Base-by-base conservation (phyloP, 2,888 invertebrate genomes). In the Eumerus sabulonum region DNA sequence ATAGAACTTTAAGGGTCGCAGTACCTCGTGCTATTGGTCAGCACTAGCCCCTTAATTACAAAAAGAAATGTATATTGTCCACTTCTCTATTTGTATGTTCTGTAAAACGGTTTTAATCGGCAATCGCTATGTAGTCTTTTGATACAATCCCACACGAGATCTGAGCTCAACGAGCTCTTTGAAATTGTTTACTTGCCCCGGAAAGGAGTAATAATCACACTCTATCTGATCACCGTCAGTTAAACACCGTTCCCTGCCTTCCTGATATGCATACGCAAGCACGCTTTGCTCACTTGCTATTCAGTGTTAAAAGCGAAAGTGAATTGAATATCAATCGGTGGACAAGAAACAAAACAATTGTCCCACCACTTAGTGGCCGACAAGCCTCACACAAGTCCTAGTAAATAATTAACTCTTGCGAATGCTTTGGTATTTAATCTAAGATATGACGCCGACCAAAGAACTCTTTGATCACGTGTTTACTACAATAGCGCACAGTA, bases 401-500 rank as follows among this genome's bases (percentile, higher is more conserved):
- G 64, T 72, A 64, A 63, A 44, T 64, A 72, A 63, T 72, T 72
- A 72, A 57, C 64, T 72, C 72, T 64, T 64, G 72, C 51, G 57
- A 53, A 71, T 72, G 72, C 63, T 44, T 72, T 51, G 72, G 72
- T 64, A 63, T 72, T 56, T 64, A 19, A 72, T 72, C 72, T 72
- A 51, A 72, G 72, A 63, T 64, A 63, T 51, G 51, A 71, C 50
- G 42, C 44, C 42, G 51, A 38, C 44, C 44, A 50, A n/a, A 7
- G 42, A 62, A 64, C 64, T 45, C 38, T 18, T 54, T 45, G 27
- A 27, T 7, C 2, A 27, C 27, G 27, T 27, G 2, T 27, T 4
- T 27, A 27, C 7, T 27, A 7, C 7, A 27, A 7, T 27, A 27
- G 27, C 27, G 7, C 27, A 27, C 27, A 7, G 27, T 27, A 27